These are phyloP conservation scores for Molothrus aeneus DNA, from an alignment of 2,797 vertebrate genomes.

Conservation along the genomic window DNA sequence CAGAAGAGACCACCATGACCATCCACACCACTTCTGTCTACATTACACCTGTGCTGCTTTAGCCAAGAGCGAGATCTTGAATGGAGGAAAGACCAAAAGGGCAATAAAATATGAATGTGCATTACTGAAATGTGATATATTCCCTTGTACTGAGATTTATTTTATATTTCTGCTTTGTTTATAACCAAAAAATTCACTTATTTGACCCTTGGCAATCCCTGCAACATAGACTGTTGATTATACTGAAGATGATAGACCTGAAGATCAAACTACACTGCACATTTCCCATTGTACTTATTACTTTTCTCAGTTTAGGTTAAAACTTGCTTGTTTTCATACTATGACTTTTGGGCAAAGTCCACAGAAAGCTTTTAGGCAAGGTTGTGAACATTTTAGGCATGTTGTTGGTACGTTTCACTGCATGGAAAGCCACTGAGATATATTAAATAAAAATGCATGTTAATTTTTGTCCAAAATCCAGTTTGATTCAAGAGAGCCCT, in stretches of 20 bases:
- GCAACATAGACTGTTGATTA: neutral
- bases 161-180: neutral
- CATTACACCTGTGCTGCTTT: neutral
- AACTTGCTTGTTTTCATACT: neutral
- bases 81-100: neutral
- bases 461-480: neutral
- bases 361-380: neutral
- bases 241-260: neutral
- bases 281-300: neutral
- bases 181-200: neutral
- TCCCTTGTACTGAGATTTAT: neutral
- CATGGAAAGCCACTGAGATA: neutral
- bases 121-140: neutral
- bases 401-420: neutral
- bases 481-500: neutral
- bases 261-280: neutral
- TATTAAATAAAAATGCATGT: neutral
- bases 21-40: neutral
- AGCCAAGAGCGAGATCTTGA: neutral
- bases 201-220: neutral
- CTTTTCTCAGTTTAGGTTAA: neutral
- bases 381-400: neutral
- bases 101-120: neutral
- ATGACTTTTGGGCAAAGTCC: neutral
- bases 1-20: neutral